These are phyloP conservation scores for Verasper variegatus DNA, from an alignment of 2,113 vertebrate species.

Conservation along the genomic window DNA sequence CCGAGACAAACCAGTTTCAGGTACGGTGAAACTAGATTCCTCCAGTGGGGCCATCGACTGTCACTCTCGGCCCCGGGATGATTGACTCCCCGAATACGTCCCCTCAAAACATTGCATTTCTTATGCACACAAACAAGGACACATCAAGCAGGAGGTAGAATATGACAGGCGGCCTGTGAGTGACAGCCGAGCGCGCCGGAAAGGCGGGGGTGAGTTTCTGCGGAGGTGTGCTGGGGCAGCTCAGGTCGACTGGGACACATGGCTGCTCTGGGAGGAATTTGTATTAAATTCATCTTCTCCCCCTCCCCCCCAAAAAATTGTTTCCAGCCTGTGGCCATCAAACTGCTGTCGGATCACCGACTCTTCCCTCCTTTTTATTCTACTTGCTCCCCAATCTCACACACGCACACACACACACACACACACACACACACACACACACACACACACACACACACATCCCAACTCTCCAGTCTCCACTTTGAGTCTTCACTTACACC, in stretches of 20 bases:
- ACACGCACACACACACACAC: slow-evolving; percentile 18
- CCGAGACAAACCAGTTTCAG: slow-evolving; percentile 60
- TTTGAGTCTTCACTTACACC: slow-evolving; percentile 60
- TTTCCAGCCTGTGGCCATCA: slow-evolving; percentile 76
- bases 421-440: slow-evolving; percentile 12
- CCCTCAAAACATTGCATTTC: slow-evolving; percentile 51
- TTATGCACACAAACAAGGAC: slow-evolving; percentile 65
- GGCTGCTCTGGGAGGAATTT: slow-evolving; percentile 66
- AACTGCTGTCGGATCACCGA: slow-evolving; percentile 70
- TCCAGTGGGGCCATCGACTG: slow-evolving; percentile 48
- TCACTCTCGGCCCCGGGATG: slow-evolving; percentile 46
- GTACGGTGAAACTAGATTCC: slow-evolving; percentile 60
- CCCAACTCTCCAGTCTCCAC: slow-evolving; percentile 14
- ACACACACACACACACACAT: slow-evolving; percentile 5
- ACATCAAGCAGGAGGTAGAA: slow-evolving; percentile 42
- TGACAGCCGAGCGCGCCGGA: slow-evolving; percentile 61
- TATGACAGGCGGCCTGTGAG: slow-evolving; percentile 55
- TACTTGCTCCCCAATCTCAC: slow-evolving; percentile 20
- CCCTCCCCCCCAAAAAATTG: slow-evolving; percentile 57
- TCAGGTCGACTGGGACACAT: slow-evolving; percentile 59
- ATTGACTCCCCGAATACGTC: slow-evolving; percentile 60
- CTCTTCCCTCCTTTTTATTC: slow-evolving; percentile 44
- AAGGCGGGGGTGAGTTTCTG: slow-evolving; percentile 51
- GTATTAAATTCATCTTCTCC: slow-evolving; percentile 63
- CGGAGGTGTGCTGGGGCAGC: slow-evolving; percentile 60